These are phyloP conservation scores for Polypterus bichir DNA, from an alignment of 2,113 vertebrate species.

Conservation along the genomic window DNA sequence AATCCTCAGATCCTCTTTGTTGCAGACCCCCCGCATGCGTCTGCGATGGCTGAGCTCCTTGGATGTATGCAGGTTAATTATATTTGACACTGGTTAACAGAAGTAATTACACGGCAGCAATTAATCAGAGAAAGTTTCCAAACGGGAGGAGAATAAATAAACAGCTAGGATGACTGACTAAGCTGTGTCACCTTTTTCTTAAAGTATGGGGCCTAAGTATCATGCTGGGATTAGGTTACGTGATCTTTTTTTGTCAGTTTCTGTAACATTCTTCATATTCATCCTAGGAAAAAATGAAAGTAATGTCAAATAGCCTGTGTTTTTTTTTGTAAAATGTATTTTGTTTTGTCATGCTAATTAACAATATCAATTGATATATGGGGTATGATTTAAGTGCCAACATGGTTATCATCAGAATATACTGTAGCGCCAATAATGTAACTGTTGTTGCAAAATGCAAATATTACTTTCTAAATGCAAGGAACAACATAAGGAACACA, in stretches of 20 bases:
- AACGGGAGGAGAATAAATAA: conserved; percentile 70
- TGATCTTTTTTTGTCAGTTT: conserved; percentile 46
- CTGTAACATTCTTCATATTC: conserved; percentile 2
- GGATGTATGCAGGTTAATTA: conserved; percentile 55
- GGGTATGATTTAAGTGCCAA: no score
- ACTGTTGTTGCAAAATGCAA: no score
- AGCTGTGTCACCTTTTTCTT: conserved; percentile 42
- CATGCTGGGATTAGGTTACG: conserved; percentile 41
- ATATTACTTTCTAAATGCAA: no score
- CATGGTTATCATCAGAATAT: no score
- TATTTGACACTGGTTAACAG: conserved; percentile 64
- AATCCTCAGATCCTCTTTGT: conserved; percentile 40
- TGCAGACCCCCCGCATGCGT: conserved; percentile 42
- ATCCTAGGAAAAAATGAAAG: no score
- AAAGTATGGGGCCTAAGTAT: conserved; percentile 51
- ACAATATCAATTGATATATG: no score
- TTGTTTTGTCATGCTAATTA: no score
- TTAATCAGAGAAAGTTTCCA: conserved; percentile 74
- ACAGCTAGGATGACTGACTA: conserved; percentile 36
- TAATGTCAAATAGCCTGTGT: no score
- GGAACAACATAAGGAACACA: no score
- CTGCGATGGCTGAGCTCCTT: conserved; percentile 33
- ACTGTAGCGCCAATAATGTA: no score
- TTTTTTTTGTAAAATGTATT: no score
- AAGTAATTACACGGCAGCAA: conserved; percentile 57